phyloP scores from a whole-genome alignment of 2,888 invertebrate genomes.

The Pantelozetes paolii region DNA sequence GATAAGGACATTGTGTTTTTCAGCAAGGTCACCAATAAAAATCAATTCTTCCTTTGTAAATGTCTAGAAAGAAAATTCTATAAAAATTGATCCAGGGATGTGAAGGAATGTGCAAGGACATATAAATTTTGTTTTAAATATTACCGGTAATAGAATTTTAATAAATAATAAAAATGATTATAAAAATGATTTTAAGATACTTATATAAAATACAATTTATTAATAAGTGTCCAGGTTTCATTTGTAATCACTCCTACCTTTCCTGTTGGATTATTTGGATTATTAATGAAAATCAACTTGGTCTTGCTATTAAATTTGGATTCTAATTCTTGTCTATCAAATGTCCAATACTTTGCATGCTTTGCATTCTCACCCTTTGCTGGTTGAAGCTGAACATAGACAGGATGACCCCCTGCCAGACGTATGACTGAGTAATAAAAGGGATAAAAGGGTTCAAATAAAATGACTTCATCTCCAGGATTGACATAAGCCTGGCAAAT shows the following conservation, averaged over 20 bases:
- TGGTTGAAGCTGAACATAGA: neutral
- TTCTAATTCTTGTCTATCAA: neutral
- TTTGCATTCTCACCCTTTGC: neutral
- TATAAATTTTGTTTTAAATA: too few relatives aligned
- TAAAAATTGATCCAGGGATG: too few relatives aligned
- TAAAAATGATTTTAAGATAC: too few relatives aligned
- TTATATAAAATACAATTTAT: too few relatives aligned
- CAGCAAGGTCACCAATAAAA: neutral
- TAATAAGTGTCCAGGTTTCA: neutral
- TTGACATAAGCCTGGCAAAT: neutral
- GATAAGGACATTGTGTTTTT: neutral
- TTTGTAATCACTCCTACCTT: neutral
- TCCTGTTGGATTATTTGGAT: slow-evolving; percentile 1
- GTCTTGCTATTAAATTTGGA: neutral
- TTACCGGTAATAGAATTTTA: too few relatives aligned
- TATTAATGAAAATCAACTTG: neutral
- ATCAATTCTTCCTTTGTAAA: neutral
- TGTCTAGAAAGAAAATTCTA: neutral
- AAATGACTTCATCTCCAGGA: neutral
- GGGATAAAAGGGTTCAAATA: neutral
- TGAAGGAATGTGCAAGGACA: too few relatives aligned
- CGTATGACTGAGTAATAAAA: neutral
- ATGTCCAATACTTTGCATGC: too few relatives aligned
- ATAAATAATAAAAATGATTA: too few relatives aligned
- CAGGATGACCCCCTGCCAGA: neutral